Evolutionary conservation across 2,888 invertebrate species (phyloP), one percentile per base, ranked within the genome.

Genomic region (Yponomeuta evonymella): DNA sequence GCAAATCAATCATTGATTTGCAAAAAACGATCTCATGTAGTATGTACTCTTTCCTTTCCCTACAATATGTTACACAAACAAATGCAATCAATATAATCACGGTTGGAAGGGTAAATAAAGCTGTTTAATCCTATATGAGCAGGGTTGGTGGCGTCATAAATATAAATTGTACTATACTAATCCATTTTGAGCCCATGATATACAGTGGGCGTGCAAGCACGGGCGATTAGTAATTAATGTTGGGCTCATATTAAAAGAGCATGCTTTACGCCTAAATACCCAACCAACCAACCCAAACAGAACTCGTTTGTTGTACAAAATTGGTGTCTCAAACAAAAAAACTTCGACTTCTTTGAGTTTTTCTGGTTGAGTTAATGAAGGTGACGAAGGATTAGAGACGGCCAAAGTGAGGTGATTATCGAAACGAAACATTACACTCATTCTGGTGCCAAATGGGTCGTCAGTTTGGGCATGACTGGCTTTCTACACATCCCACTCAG

Each of bases 41-140:
- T 58, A 58, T 15, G 51, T 58, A 58, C 51, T 5, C 4, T 4
- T 58, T 43, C 43, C 12, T 15, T 58, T 58, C 51, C 51, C 51
- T 58, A 15, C 15, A 58, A 12, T 12, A 51, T 51, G 2, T 51
- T 51, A 51, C 51, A 51, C 51, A 51, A 58, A 51, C 51, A 51
- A 58, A 58, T 58, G 51, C 51, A 58, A 58, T 58, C 51, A 15
- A 58, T 15, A 12, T 58, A 58, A 58, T 58, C 51, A 58, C 51
- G 51, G 51, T 58, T 58, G 12, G 51, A 58, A 64, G 23, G 64
- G n/a, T 64, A 64, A 23, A 64, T 64, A 6, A 64, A 64, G 64
- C 64, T 10, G n/a, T 64, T 64, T 64, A 64, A 64, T 64, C 64
- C 29, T 11, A 30, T 64, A 23, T 29, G 64, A 2, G 29, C 64